Evolutionary conservation across 2,797 vertebrate species (phyloP).

Genomic region (Poecilia gillii): DNA sequence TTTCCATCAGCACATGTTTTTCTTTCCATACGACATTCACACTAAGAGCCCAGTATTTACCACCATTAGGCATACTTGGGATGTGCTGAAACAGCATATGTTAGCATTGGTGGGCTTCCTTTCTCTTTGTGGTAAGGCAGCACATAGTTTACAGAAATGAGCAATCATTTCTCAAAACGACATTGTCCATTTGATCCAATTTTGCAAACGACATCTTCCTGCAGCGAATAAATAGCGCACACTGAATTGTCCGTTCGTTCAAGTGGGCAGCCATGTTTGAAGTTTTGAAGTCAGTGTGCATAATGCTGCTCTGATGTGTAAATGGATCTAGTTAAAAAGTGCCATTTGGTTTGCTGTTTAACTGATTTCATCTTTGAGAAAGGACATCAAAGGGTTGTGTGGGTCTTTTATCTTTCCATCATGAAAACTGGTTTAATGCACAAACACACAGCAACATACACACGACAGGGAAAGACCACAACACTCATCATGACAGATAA

Average conservation of each 20-base stretch:
- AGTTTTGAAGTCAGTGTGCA: slow-evolving; percentile 61
- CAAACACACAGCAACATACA: slow-evolving; percentile 11
- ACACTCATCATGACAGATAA: slow-evolving; percentile 30
- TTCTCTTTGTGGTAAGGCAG: slow-evolving; percentile 1
- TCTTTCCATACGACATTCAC: not conserved
- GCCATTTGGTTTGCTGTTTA: slow-evolving; percentile 60
- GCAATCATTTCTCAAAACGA: slow-evolving; percentile 13
- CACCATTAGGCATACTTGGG: not conserved
- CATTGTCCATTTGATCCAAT: slow-evolving; percentile 34
- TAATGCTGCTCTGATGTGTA: slow-evolving; percentile 62
- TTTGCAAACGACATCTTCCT: slow-evolving; percentile 30
- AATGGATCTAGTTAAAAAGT: slow-evolving; percentile 48
- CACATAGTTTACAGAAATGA: slow-evolving; percentile 34
- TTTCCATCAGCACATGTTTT: not conserved
- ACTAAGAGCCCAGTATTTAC: not conserved
- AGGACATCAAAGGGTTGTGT: slow-evolving; percentile 55
- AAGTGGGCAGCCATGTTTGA: slow-evolving; percentile 59
- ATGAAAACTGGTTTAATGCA: slow-evolving; percentile 48
- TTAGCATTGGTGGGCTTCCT: not conserved
- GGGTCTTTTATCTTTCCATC: slow-evolving; percentile 65
- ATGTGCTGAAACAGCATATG: not conserved
- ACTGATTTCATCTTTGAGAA: slow-evolving; percentile 54
- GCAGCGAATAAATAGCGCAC: slow-evolving; percentile 25
- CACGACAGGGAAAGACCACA: slow-evolving; percentile 15
- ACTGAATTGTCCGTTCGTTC: slow-evolving; percentile 45